phyloP scores from a whole-genome alignment of 2,797 vertebrate genomes.

The Muraenolepis orangiensis region DNA sequence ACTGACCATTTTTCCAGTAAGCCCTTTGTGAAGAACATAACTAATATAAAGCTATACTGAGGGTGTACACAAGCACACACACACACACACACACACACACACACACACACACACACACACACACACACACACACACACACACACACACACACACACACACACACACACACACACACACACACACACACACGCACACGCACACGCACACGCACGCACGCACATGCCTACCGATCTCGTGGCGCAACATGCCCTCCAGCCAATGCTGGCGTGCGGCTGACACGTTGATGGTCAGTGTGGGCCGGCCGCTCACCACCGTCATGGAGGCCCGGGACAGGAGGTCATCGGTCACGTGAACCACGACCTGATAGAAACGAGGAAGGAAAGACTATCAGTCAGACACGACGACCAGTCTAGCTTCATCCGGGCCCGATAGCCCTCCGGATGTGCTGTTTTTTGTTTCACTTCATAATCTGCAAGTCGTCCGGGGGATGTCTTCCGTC shows the following conservation, averaged over 20 bases:
- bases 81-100: too few relatives aligned
- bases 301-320: conserved; percentile 90
- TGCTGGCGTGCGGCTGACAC: conserved; percentile 83
- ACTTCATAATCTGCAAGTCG: neutral
- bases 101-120: too few relatives aligned
- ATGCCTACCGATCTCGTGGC: conserved; percentile 87
- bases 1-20: too few relatives aligned
- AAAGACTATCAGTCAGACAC: neutral
- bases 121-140: too few relatives aligned
- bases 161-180: neutral
- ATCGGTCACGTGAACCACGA: conserved; percentile 88
- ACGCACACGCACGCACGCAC: neutral
- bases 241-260: conserved; percentile 94
- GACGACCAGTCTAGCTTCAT: neutral
- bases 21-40: too few relatives aligned
- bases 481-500: neutral
- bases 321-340: conserved; percentile 93
- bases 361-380: conserved; percentile 63
- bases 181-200: neutral
- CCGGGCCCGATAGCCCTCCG: neutral
- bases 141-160: neutral
- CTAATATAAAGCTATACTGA: too few relatives aligned
- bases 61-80: neutral
- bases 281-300: conserved; percentile 90
- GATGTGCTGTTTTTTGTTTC: neutral